Evolutionary conservation across 1,140 invertebrate genomes (phyloP), one percentile per base, ranked within the genome.

Genomic region (Mycetomoellerius zeteki): DNA sequence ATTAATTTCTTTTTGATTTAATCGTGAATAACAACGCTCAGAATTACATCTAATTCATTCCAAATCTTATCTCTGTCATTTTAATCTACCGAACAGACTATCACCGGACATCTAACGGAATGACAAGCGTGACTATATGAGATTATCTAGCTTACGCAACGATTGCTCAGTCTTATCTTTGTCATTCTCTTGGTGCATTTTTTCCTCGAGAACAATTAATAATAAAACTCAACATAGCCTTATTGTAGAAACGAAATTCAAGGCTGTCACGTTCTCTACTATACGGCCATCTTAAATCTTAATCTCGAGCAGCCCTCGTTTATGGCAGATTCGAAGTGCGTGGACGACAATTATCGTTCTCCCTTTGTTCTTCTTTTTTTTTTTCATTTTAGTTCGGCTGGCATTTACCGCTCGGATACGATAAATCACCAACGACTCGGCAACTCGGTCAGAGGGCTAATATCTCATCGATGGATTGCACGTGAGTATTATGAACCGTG

Each of bases 121-220:
- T 33, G 33, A 24, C 21, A 21, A 62, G 19, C 27, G 27, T 77
- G 33, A 43, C 16, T 27, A 19, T 27, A 33, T 2, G 37, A 37
- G 73, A 76, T 43, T 77, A 77, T 30, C 14, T 16, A 47, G 37
- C 1, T 78, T 78, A 30, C 76, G 12, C 24, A 78, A 78, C 19
- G 10, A 50, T 47, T 2, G 10, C 6, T 5, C 3, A 19, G 4
- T 21, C 4, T 54, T 54, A 37, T 16, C 8, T 14, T 50, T 80
- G 3, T 52, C 30, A 37, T 27, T 71, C 16, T 56, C 56, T 19
- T 21, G 19, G 2, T 7, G 3, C 6, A n/a, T 21, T 54, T 47
- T 54, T 47, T 37, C 52, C 4, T 37, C 27, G 7, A 78, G 12
- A 78, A 78, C 6, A 14, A n/a, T 19, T 33, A 43, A 71, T n/a